Percentiles rank a stretch among this genome's conserved stretches.
Evolutionary conservation across 2,888 invertebrate species (phyloP).

Genomic region (Stictocephala bisonia): DNA sequence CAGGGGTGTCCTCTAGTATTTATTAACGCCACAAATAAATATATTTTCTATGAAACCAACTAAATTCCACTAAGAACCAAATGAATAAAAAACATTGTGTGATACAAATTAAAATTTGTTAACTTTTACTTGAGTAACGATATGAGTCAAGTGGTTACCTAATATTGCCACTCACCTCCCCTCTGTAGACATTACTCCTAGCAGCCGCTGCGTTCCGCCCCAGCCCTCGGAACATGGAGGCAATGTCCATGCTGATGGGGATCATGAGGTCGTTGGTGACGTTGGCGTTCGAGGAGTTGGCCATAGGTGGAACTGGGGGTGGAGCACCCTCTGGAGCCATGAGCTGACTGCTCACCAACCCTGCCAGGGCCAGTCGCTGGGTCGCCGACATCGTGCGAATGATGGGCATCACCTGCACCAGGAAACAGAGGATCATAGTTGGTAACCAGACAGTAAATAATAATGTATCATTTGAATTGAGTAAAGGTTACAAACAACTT

Average conservation of each 20-base stretch:
- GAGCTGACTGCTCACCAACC: slow-evolving; percentile 73
- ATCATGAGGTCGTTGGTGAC: slow-evolving; percentile 70
- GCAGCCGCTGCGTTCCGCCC: slow-evolving; percentile 59
- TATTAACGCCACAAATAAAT: too few relatives aligned
- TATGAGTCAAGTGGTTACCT: too few relatives aligned
- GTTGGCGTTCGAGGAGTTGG: slow-evolving; percentile 65
- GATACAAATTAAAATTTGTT: too few relatives aligned
- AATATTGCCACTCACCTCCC: slow-evolving; percentile 50
- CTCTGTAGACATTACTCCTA: slow-evolving; percentile 51
- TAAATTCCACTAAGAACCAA: too few relatives aligned
- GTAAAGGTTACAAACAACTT: too few relatives aligned
- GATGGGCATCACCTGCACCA: slow-evolving; percentile 68
- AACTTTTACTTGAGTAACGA: too few relatives aligned
- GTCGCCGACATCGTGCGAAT: slow-evolving; percentile 72
- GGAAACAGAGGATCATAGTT: too few relatives aligned
- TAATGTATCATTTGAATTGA: too few relatives aligned
- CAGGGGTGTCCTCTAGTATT: too few relatives aligned
- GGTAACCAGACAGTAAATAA: too few relatives aligned
- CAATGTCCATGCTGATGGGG: slow-evolving; percentile 74
- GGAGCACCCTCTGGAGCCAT: slow-evolving; percentile 66
- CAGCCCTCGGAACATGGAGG: slow-evolving; percentile 69
- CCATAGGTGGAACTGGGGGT: slow-evolving; percentile 68
- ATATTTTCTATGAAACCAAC: too few relatives aligned
- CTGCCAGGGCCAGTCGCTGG: slow-evolving; percentile 72
- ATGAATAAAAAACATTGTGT: too few relatives aligned